Percentiles rank a stretch among this genome's conserved stretches.
Conservation (phyloP, 2,113 vertebrate species). For the Tonatia bakeri region DNA sequence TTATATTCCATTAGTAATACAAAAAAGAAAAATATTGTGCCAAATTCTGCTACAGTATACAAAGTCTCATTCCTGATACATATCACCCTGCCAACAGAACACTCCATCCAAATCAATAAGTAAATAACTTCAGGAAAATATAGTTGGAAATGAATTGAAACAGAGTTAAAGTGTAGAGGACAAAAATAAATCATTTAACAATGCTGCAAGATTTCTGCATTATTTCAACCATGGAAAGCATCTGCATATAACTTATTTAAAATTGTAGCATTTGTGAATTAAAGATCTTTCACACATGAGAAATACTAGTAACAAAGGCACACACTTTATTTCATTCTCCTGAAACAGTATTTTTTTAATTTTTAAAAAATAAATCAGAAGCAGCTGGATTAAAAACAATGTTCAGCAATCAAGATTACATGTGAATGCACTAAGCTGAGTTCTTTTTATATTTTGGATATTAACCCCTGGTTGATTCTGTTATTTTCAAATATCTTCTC, state of each 20-base stretch:
- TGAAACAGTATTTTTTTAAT: neutral
- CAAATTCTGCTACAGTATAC: neutral
- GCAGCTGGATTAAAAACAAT: neutral
- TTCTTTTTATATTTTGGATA: neutral
- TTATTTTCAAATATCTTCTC: neutral
- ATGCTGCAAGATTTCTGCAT: neutral
- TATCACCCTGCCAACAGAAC: constrained; percentile 31
- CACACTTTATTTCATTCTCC: neutral
- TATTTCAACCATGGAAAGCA: neutral
- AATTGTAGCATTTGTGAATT: constrained; percentile 11
- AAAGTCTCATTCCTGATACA: constrained; percentile 2
- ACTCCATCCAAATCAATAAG: constrained; percentile 47
- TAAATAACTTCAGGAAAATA: constrained; percentile 60
- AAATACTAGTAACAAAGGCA: neutral
- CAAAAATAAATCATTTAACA: constrained; percentile 52
- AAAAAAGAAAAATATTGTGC: neutral
- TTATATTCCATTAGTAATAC: neutral
- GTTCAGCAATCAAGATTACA: neutral
- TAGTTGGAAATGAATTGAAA: constrained; percentile 54
- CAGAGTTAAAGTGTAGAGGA: neutral
- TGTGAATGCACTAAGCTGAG: neutral
- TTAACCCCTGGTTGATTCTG: neutral
- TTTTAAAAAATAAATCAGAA: constrained; percentile 21
- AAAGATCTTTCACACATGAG: neutral
- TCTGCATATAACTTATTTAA: neutral